Conservation (phyloP, 2,113 vertebrate genomes). For the Sardina pilchardus region DNA sequence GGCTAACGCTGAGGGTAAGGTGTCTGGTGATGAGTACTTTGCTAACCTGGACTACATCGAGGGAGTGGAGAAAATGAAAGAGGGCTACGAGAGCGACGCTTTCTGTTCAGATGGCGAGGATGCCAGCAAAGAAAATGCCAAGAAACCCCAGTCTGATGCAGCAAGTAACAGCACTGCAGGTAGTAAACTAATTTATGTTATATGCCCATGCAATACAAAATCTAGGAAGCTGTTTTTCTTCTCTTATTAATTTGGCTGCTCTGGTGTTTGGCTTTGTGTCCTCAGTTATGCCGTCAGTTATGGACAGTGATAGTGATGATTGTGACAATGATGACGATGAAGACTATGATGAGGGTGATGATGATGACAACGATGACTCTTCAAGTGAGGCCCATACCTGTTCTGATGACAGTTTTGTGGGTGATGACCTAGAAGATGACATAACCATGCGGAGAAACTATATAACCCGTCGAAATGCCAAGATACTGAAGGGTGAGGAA, state of each 20-base stretch:
- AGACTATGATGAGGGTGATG: slow-evolving; percentile 46
- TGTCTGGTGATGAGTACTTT: slow-evolving; percentile 82
- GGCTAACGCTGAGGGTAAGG: slow-evolving; percentile 76
- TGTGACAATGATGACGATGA: background rate
- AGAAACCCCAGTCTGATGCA: background rate
- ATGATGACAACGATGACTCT: slow-evolving; percentile 69
- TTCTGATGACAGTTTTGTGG: slow-evolving; percentile 75
- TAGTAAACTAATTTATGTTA: background rate
- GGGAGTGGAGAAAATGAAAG: slow-evolving; percentile 86
- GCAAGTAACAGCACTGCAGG: background rate
- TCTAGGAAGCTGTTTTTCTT: background rate
- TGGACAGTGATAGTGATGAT: background rate
- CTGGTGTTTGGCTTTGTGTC: background rate
- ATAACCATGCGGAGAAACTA: slow-evolving; percentile 73
- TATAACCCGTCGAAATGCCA: slow-evolving; percentile 77
- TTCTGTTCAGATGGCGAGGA: slow-evolving; percentile 73
- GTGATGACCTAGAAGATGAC: slow-evolving; percentile 71
- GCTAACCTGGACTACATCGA: slow-evolving; percentile 89
- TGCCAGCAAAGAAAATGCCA: slow-evolving; percentile 9
- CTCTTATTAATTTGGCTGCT: background rate
- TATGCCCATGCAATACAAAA: background rate
- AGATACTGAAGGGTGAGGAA: slow-evolving; percentile 73
- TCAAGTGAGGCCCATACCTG: slow-evolving; percentile 79
- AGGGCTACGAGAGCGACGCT: slow-evolving; percentile 84
- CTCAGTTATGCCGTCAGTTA: background rate